Base-by-base conservation (phyloP, 2,113 vertebrate species). In the Haliaeetus leucogaster region DNA sequence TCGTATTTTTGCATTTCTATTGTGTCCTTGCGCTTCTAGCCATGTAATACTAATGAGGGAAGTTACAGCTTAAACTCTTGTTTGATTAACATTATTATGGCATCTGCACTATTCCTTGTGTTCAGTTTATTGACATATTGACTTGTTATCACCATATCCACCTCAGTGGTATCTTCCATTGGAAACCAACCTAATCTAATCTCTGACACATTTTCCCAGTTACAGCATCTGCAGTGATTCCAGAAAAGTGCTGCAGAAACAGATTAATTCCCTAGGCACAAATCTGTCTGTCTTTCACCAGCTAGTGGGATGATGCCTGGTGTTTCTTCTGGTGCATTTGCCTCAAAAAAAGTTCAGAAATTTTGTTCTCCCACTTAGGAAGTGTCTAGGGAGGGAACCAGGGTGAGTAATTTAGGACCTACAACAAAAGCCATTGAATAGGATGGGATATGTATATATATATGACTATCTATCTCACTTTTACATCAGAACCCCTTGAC, bases 141-240 rank as follows among this genome's bases (percentile, higher is more conserved):
- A 8, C 53, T 86, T 66, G 45, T 45, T 81, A 71, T 50, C 55
- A 66, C 63, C 16, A 27, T 8, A 47, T n/a, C 38, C 59, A 53
- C 80, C 30, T 73, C 55, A 23, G 47, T 43, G 55, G 17, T 45
- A 72, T 67, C 67, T 90, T 86, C 40, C 18, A 30, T 3, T 91
- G 83, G 42, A 89, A 92, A 59, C 29, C 21, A 86, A 59, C 6
- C 17, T 81, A 52, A 86, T 73, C 53, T 70, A 23, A 73, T 90
- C 71, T 83, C 72, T 86, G 77, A 89, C 83, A 91, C 67, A 67
- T 92, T 92, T 96, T 81, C 76, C 76, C 83, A 74, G 20, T 71
- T 58, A 74, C 25, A 88, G 85, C 47, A 91, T 77, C 89, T 94
- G 73, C 95, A 71, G 59, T 63, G 21, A 63, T 70, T 93, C 81